phyloP scores from a whole-genome alignment of 2,888 invertebrate species.

The Leptinotarsa rubiginosa region DNA sequence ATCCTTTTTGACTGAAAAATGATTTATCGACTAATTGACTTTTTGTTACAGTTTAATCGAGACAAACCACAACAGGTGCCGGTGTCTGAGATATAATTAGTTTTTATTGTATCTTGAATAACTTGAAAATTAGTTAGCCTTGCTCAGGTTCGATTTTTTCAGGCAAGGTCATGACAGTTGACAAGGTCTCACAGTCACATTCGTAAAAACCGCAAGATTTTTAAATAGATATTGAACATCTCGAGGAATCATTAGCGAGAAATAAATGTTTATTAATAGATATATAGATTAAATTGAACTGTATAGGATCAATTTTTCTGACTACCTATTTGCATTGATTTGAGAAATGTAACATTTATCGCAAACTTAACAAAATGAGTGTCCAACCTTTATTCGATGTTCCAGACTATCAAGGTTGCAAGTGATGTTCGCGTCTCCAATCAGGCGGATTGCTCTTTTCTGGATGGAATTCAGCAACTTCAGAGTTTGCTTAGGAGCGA shows the following conservation, averaged over 20 bases:
- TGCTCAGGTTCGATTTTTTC: slow-evolving; percentile 11
- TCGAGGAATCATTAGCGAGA: neutral
- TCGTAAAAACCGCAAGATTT: neutral
- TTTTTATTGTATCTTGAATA: neutral
- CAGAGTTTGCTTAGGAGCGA: too few relatives aligned
- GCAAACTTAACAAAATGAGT: too few relatives aligned
- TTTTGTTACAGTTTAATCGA: slow-evolving; percentile 1
- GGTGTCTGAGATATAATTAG: neutral
- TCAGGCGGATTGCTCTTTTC: too few relatives aligned
- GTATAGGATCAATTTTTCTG: too few relatives aligned
- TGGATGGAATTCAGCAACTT: too few relatives aligned
- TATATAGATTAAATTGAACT: too few relatives aligned
- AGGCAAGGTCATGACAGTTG: neutral
- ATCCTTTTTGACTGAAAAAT: neutral
- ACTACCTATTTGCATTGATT: too few relatives aligned
- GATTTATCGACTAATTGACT: slow-evolving; percentile 12
- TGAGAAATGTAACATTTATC: too few relatives aligned
- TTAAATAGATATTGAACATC: neutral
- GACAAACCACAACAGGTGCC: neutral
- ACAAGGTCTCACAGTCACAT: slow-evolving; percentile 17
- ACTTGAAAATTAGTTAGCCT: neutral
- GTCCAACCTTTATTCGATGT: too few relatives aligned
- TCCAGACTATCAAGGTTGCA: too few relatives aligned
- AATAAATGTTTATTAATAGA: neutral
- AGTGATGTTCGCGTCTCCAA: too few relatives aligned